Evolutionary conservation across 1,140 invertebrate genomes (phyloP).

Genomic region (Ephestia elutella): DNA sequence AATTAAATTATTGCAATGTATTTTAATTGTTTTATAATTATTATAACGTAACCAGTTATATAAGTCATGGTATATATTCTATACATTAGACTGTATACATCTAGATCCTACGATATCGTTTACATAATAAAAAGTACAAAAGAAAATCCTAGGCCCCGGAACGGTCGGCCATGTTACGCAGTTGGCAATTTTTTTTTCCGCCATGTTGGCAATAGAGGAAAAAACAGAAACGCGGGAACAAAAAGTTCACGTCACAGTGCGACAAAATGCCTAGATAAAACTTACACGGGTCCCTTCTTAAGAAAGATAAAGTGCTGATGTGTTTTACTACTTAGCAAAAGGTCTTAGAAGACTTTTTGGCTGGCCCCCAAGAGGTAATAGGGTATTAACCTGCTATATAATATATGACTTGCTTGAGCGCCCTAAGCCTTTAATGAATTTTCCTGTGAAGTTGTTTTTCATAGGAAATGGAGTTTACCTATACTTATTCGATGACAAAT

Average conservation of each 20-base stretch:
- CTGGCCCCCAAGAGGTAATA: background rate
- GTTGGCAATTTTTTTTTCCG: background rate
- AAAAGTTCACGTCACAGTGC: background rate
- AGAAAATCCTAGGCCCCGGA: background rate
- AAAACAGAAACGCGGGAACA: background rate
- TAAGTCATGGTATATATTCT: background rate
- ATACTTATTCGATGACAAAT: too few relatives aligned
- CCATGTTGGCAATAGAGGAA: background rate
- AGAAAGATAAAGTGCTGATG: conserved; percentile 5
- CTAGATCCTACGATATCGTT: background rate
- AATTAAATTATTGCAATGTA: background rate
- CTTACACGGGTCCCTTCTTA: conserved; percentile 1
- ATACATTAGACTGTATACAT: background rate
- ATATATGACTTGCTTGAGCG: too few relatives aligned
- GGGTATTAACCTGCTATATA: background rate
- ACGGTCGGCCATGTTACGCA: background rate
- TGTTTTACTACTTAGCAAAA: conserved; percentile 1
- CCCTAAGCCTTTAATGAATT: too few relatives aligned
- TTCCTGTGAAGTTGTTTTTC: too few relatives aligned
- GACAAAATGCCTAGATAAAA: conserved; percentile 5
- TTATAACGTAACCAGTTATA: background rate
- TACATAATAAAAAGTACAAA: background rate
- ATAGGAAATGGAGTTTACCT: too few relatives aligned
- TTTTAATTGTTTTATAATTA: background rate
- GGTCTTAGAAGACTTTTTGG: background rate